Base-by-base conservation (phyloP, 1,140 invertebrate species). In the Bombus sibiricus region DNA sequence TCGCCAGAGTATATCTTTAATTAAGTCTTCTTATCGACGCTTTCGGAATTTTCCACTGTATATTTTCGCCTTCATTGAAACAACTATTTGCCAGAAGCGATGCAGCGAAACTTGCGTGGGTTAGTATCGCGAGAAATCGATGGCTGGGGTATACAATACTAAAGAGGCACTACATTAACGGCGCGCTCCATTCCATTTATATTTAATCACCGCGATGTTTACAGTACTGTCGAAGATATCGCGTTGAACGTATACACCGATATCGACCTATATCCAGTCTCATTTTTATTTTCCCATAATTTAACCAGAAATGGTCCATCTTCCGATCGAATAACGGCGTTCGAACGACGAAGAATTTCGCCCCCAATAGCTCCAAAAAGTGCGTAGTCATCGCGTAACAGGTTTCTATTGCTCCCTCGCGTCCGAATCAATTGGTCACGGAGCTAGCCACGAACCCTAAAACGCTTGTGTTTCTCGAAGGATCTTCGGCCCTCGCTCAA, bases 361-460 rank as follows among this genome's bases (percentile, higher is more conserved):
- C 6, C 53, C 53, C 34, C 34, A 59, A 37, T 5, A 9, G 74
- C 12, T 4, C 18, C 18, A 25, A 47, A 47, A 79, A 79, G 39
- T 34, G n/a, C 37, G 71, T 15, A 43, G 32, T 34, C 28, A 41
- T 83, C 18, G 73, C 34, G 41, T 53, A 53, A 83, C 64, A 69
- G 82, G 74, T 78, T 83, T n/a, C 66, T 64, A 18, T 69, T 59
- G 74, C 69, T 77, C 47, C 28, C 75, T 25, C 15, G n/a, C 18
- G 66, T 13, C 15, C 39, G 43, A 69, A 78, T 78, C 82, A 78
- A 78, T 69, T 77, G 59, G 43, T 68, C 81, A 64, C 69, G 69
- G 25, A 28, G 2, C 13, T 28, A 9, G 8, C 15, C 15, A 8
- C 13, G n/a, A 15, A 34, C 62, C 39, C 25, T 28, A 0, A 18